Evolutionary conservation across 2,113 vertebrate genomes (phyloP), one percentile per base, ranked within the genome.

Genomic region (western clawed frog (Xenopus tropicalis)): DNA sequence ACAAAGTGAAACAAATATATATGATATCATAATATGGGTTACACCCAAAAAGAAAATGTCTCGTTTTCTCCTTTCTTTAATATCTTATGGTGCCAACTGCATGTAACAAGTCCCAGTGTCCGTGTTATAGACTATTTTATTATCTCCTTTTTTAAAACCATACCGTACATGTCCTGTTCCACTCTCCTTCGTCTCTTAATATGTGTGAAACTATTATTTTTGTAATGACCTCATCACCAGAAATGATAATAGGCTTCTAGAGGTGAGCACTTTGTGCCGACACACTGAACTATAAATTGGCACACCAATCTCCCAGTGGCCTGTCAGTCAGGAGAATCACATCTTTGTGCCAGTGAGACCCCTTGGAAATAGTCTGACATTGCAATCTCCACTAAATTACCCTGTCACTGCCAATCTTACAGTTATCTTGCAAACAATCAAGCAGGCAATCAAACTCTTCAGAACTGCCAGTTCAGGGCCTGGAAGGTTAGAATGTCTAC

Each of bases 381-480:
- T 78, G 87, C 88, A 90, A 90, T 92, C 89, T 91, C 83, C 89
- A 88, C 87, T 87, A 90, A 90, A 92, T 91, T 90, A 89, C 88
- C 83, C 90, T 88, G 90, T 87, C 91, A 86, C 88, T 87, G 88
- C 88, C 91, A 89, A 91, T 90, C 87, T 84, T 83, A 77, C 84
- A 75, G 87, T 88, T 88, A 90, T 91, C 91, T 88, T 78, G 80
- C 87, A 89, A 90, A 89, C 91, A 90, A 92, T 90, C 90, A 89
- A 85, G 88, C 81, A 86, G 82, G 86, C 89, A 90, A 92, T 91
- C 89, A 88, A 85, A 88, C 83, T 78, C 78, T 78, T 86, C 86
- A 82, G 87, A 90, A 89, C 83, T 85, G 85, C 87, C 80, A 79
- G 88, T 85, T 89, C 85, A 85, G 82, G 87, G 87, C 84, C 87